phyloP scores from a whole-genome alignment of 2,888 invertebrate genomes.

The Chrysolina americana region DNA sequence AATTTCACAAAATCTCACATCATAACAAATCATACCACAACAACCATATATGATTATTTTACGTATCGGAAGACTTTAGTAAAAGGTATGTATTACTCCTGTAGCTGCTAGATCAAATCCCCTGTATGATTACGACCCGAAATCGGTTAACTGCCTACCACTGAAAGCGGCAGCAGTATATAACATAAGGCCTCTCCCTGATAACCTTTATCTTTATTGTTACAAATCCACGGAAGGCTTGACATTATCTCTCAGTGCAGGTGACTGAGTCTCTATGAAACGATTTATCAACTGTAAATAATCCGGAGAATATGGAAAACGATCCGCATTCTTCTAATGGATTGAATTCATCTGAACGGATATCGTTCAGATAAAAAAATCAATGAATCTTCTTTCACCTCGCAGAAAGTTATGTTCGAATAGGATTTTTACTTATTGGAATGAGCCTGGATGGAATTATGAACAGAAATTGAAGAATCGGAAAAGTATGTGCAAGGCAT shows the following conservation, averaged over 20 bases:
- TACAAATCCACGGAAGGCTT: conserved; percentile 52
- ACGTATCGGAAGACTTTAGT: too few relatives aligned
- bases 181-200: conserved; percentile 50
- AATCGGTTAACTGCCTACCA: conserved; percentile 7
- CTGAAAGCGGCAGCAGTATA: conserved; percentile 23
- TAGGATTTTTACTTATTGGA: neutral
- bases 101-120: neutral
- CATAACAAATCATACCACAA: too few relatives aligned
- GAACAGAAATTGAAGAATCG: neutral
- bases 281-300: conserved; percentile 51
- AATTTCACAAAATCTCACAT: too few relatives aligned
- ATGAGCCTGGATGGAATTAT: neutral
- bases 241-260: conserved; percentile 51
- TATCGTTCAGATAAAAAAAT: neutral
- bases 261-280: conserved; percentile 52
- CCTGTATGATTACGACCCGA: neutral
- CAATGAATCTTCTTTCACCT: neutral
- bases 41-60: too few relatives aligned
- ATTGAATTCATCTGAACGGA: conserved; percentile 17
- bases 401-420: neutral
- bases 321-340: conserved; percentile 22
- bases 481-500: too few relatives aligned
- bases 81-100: neutral
- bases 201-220: conserved; percentile 52
- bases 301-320: conserved; percentile 47